phyloP scores from a whole-genome alignment of 2,797 vertebrate species.

The Myiotriccus ornatus region DNA sequence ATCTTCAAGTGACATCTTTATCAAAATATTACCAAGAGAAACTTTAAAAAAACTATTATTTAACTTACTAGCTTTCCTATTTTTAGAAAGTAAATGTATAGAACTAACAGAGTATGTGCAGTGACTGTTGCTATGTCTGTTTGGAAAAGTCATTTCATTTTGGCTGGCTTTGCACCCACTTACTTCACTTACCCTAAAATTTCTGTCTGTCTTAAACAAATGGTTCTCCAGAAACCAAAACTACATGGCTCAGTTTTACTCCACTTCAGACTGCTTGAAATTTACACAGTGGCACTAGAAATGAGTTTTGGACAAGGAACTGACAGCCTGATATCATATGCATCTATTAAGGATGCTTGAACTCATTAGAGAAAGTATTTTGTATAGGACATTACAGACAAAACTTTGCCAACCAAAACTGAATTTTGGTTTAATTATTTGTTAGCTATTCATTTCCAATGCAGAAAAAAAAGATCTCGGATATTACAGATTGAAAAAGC shows the following conservation, averaged over 20 bases:
- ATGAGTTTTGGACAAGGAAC: not conserved
- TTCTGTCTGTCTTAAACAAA: not conserved
- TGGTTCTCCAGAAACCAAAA: not conserved
- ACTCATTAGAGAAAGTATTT: not conserved
- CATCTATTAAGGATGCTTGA: not conserved
- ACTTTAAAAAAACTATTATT: not conserved
- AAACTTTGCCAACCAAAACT: not conserved
- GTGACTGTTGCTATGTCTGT: not conserved
- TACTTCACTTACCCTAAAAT: not conserved
- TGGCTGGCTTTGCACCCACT: not conserved
- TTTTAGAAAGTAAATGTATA: slow-evolving; percentile 30
- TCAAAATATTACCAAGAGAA: slow-evolving; percentile 28
- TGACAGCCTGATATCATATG: not conserved
- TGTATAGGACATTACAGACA: not conserved
- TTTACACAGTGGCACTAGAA: not conserved
- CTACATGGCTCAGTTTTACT: not conserved
- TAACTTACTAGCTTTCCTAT: not conserved
- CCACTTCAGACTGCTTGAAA: not conserved
- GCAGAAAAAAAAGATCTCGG: not conserved
- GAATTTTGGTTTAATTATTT: not conserved
- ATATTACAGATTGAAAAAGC: not conserved
- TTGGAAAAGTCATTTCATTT: slow-evolving; percentile 24
- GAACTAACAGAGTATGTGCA: not conserved
- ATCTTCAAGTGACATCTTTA: slow-evolving; percentile 12
- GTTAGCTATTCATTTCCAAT: not conserved